Evolutionary conservation across 2,888 invertebrate genomes (phyloP).

Genomic region (Nephrotoma flavescens): DNA sequence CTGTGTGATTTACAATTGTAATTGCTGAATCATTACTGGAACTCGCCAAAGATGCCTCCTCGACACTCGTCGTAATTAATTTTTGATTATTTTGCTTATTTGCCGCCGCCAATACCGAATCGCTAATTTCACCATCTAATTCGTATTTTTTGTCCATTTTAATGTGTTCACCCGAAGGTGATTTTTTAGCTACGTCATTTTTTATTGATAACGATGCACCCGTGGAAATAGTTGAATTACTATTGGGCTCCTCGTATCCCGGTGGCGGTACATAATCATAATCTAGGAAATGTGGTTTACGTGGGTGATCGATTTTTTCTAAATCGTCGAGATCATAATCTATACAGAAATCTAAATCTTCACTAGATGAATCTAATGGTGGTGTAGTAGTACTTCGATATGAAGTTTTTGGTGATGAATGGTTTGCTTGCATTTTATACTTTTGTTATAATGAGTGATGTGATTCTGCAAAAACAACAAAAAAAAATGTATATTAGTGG

Average conservation of each 20-base stretch:
- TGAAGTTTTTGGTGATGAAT: constrained; percentile 31
- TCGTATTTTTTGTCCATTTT: constrained; percentile 31
- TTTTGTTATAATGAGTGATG: not conserved
- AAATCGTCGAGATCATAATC: constrained; percentile 18
- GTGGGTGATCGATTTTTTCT: constrained; percentile 25
- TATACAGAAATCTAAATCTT: constrained; percentile 14
- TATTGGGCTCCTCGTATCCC: constrained; percentile 26
- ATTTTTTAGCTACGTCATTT: not conserved
- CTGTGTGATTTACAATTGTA: not conserved
- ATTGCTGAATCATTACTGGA: not conserved
- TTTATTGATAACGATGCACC: not conserved
- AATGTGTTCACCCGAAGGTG: constrained; percentile 22
- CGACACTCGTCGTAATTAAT: constrained; percentile 17
- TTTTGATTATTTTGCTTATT: constrained; percentile 16
- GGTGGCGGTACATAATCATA: constrained; percentile 44
- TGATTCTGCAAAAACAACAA: not conserved
- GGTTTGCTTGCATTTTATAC: constrained; percentile 20
- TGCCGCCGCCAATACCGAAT: constrained; percentile 28
- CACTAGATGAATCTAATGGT: constrained; percentile 14
- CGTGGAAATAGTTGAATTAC: constrained; percentile 10
- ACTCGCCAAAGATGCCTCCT: not conserved
- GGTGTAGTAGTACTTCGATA: constrained; percentile 8
- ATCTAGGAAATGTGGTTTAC: constrained; percentile 45
- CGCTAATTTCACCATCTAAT: constrained; percentile 30
- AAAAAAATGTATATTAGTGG: not conserved